A percentile compares a stretch with the other conserved stretches of the same genome.
Evolutionary conservation across 2,888 invertebrate genomes (phyloP).

Genomic region (Eurytoma adleriae): DNA sequence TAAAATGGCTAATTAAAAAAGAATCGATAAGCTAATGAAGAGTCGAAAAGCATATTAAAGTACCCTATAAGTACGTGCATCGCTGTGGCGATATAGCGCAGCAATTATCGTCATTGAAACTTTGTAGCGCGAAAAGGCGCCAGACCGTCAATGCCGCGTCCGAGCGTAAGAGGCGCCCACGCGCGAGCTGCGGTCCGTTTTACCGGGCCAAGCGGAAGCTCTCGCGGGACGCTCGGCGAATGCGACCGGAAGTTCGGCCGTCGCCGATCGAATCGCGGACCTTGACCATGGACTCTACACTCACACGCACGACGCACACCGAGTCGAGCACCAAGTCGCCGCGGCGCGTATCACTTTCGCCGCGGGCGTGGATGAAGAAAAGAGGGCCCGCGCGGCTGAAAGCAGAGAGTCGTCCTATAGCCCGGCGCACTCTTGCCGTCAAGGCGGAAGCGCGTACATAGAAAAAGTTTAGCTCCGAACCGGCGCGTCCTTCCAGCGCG

Average conservation of each 20-base stretch:
- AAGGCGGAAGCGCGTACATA: conserved; percentile 16
- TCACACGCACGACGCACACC: neutral
- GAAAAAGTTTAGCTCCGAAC: neutral
- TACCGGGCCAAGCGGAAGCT: too few relatives aligned
- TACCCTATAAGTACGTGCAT: too few relatives aligned
- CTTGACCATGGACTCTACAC: conserved; percentile 39
- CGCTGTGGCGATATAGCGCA: too few relatives aligned
- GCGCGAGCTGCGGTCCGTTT: too few relatives aligned
- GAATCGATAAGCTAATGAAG: too few relatives aligned
- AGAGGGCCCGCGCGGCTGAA: neutral
- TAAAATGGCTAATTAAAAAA: too few relatives aligned
- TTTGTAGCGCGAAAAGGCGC: too few relatives aligned
- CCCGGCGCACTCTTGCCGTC: conserved; percentile 11
- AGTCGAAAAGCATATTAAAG: too few relatives aligned
- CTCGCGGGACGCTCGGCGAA: too few relatives aligned
- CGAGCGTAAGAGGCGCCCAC: too few relatives aligned
- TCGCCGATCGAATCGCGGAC: conserved; percentile 38
- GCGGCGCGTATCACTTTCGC: neutral
- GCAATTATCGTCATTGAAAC: too few relatives aligned
- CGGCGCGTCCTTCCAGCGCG: conserved; percentile 6
- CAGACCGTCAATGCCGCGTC: too few relatives aligned
- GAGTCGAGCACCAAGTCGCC: neutral
- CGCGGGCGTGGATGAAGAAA: conserved; percentile 1
- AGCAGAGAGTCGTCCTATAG: conserved; percentile 25
- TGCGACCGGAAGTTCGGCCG: conserved; percentile 9